A percentile compares a stretch with the other conserved stretches of the same genome.
These are phyloP conservation scores for Rana temporaria DNA, from an alignment of 2,113 vertebrate genomes.

Conservation along the genomic window DNA sequence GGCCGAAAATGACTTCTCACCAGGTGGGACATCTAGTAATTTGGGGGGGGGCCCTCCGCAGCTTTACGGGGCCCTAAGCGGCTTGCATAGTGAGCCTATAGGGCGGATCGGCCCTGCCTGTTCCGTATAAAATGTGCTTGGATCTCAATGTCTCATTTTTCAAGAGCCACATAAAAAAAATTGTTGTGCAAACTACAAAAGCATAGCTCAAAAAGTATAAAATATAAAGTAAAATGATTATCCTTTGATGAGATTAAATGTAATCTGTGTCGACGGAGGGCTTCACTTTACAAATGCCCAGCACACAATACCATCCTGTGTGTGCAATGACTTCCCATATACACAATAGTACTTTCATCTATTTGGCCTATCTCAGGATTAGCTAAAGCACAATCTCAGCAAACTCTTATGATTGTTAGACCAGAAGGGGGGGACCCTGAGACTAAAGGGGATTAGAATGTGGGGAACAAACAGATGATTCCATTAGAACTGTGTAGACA, in stretches of 20 bases:
- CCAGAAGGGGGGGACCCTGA: background rate
- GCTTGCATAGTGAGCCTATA: no score
- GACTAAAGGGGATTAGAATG: background rate
- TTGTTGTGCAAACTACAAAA: background rate
- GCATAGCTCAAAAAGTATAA: background rate
- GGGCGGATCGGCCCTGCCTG: no score
- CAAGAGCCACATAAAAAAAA: no score
- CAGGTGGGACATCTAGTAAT: no score
- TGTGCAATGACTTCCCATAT: background rate
- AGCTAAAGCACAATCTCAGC: background rate
- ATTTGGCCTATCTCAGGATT: background rate
- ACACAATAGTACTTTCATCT: background rate
- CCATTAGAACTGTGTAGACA: constrained; percentile 22
- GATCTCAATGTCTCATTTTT: no score
- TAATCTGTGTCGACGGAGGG: background rate
- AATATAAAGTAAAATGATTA: background rate
- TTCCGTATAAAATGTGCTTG: no score
- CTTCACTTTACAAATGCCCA: background rate
- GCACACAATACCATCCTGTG: background rate
- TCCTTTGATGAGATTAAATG: background rate
- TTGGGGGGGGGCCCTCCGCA: no score
- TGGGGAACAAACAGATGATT: constrained; percentile 8
- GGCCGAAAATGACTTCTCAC: no score
- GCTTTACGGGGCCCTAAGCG: no score
- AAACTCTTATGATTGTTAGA: background rate